Percentiles rank a stretch among this genome's conserved stretches.
Conservation (phyloP, 2,888 invertebrate species). For the Diarsia rubi region DNA sequence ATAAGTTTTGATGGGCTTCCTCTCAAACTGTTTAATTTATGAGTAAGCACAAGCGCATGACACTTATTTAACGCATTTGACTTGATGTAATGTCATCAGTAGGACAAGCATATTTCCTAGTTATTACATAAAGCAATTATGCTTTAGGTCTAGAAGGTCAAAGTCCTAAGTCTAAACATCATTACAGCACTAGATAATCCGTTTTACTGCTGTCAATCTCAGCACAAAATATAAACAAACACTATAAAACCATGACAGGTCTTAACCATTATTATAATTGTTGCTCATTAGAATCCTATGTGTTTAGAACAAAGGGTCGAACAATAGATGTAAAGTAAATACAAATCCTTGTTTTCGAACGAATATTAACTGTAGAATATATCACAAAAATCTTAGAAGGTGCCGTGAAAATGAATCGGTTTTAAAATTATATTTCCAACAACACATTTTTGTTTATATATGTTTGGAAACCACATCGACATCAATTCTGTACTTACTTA, state of each 20-base stretch:
- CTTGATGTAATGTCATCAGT: conserved; percentile 14
- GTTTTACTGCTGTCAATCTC: conserved; percentile 22
- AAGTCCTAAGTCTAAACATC: conserved; percentile 43
- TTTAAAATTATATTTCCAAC: neutral
- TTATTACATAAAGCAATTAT: conserved; percentile 46
- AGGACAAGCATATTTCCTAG: conserved; percentile 36
- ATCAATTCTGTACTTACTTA: conserved; percentile 11
- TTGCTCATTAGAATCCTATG: conserved; percentile 15
- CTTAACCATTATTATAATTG: conserved; percentile 6
- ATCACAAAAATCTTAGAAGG: neutral
- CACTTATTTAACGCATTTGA: neutral
- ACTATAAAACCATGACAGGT: conserved; percentile 8
- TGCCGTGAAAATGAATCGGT: neutral
- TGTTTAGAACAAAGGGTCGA: conserved; percentile 7
- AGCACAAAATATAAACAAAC: conserved; percentile 32
- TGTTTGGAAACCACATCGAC: neutral
- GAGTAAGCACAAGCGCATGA: conserved; percentile 4
- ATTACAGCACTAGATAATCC: conserved; percentile 32
- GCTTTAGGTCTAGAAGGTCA: conserved; percentile 37
- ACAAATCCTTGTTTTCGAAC: neutral
- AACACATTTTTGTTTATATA: neutral
- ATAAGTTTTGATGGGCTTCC: neutral
- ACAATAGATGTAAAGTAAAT: conserved; percentile 7
- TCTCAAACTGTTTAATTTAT: neutral
- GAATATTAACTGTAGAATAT: neutral